These are phyloP conservation scores for Carassius auratus DNA, from an alignment of 2,113 vertebrate species.

Conservation along the genomic window DNA sequence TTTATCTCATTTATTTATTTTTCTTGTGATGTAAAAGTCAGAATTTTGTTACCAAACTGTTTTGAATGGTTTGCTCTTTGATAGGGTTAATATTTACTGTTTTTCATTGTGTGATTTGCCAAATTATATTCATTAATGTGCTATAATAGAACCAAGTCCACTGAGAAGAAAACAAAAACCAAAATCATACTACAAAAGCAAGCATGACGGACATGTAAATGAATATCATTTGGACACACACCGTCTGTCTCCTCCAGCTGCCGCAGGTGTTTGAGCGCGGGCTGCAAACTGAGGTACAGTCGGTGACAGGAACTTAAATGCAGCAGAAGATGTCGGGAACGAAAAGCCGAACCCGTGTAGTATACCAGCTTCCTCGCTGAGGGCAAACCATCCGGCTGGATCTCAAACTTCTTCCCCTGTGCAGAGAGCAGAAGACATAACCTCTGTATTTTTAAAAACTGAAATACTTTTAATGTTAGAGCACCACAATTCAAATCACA, in stretches of 20 bases:
- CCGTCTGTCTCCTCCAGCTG: constrained; percentile 85
- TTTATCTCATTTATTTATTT: too few species aligned
- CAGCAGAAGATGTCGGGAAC: constrained; percentile 83
- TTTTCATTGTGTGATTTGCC: too few species aligned
- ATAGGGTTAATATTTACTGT: too few species aligned
- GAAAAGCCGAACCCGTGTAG: constrained; percentile 84
- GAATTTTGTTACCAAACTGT: not conserved
- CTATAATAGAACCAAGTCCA: not conserved
- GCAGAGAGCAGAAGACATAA: constrained; percentile 26
- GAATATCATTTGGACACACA: constrained; percentile 57
- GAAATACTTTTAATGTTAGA: not conserved
- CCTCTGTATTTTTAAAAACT: too few species aligned
- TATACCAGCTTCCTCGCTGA: constrained; percentile 87
- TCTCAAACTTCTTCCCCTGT: constrained; percentile 90
- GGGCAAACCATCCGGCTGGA: constrained; percentile 87
- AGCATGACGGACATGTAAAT: not conserved
- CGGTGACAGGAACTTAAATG: constrained; percentile 87
- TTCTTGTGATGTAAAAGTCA: not conserved
- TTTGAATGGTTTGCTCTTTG: not conserved
- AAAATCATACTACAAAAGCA: not conserved
- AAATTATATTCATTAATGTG: not conserved
- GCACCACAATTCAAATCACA: not conserved
- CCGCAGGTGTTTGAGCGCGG: constrained; percentile 78
- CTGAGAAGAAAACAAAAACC: not conserved
- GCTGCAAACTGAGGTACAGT: constrained; percentile 83